phyloP scores from a whole-genome alignment of 1,140 invertebrate species.

The Hypothenemus hampei region DNA sequence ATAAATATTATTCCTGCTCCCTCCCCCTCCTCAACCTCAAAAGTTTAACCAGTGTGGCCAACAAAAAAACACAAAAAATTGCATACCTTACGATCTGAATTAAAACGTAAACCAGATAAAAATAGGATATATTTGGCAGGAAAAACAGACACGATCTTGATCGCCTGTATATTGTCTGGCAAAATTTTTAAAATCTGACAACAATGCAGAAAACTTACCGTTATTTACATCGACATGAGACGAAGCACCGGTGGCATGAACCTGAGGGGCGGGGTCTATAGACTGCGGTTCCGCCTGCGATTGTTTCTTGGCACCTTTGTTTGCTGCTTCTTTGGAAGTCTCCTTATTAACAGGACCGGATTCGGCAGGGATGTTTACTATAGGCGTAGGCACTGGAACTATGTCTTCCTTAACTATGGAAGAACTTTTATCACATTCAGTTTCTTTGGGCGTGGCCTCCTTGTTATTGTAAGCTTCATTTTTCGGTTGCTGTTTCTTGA shows the following conservation, averaged over 20 bases:
- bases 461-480: slow-evolving; percentile 2
- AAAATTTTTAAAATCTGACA: no score
- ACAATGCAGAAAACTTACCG: no score
- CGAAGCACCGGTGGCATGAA: background rate
- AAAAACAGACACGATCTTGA: no score
- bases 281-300: background rate
- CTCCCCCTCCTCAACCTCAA: no score
- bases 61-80: no score
- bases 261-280: background rate
- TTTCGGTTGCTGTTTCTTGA: slow-evolving; percentile 28
- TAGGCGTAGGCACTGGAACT: background rate
- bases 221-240: no score
- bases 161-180: no score
- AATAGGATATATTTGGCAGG: no score
- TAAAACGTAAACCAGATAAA: no score
- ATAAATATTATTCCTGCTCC: no score
- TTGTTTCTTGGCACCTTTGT: slow-evolving; percentile 5
- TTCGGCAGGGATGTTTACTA: background rate
- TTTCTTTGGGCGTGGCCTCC: slow-evolving; percentile 9
- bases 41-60: no score
- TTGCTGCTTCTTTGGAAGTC: background rate
- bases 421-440: slow-evolving; percentile 10
- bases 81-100: no score
- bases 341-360: background rate
- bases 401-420: slow-evolving; percentile 16